phyloP scores from a whole-genome alignment of 2,113 vertebrate species.

The Brachypodius melanocephalos region DNA sequence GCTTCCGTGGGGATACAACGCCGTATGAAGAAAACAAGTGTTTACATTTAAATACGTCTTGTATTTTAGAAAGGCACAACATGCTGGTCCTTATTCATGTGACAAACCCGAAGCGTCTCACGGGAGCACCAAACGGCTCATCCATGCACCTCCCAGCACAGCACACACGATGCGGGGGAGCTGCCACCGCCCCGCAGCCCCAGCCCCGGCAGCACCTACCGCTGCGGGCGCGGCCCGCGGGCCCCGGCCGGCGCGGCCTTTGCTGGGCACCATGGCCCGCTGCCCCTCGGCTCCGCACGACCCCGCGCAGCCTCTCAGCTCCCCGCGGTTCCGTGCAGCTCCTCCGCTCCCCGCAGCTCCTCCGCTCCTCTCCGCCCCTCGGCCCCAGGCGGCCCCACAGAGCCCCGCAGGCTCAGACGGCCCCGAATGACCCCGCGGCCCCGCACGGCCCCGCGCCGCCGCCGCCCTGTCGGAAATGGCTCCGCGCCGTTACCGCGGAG shows the following conservation, averaged over 20 bases:
- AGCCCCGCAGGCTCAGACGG: background rate
- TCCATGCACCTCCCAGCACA: rapidly evolving
- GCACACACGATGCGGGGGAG: rapidly evolving
- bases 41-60: rapidly evolving
- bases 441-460: background rate
- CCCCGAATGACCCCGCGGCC: background rate
- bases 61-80: background rate
- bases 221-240: constrained; percentile 40
- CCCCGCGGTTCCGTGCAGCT: background rate
- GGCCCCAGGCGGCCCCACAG: background rate
- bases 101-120: rapidly evolving
- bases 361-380: background rate
- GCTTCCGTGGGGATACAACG: rapidly evolving
- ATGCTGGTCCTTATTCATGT: rapidly evolving
- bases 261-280: constrained; percentile 73
- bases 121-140: rapidly evolving
- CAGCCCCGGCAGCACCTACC: background rate
- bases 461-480: constrained; percentile 41
- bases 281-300: background rate
- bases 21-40: rapidly evolving
- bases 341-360: background rate
- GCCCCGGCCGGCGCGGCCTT: constrained; percentile 54
- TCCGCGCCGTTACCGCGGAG: constrained; percentile 51
- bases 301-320: background rate
- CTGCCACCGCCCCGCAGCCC: background rate